A percentile compares a stretch with the other conserved stretches of the same genome.
These are phyloP conservation scores for Apocrypta bakeri DNA, from an alignment of 1,140 invertebrate species.

Conservation along the genomic window DNA sequence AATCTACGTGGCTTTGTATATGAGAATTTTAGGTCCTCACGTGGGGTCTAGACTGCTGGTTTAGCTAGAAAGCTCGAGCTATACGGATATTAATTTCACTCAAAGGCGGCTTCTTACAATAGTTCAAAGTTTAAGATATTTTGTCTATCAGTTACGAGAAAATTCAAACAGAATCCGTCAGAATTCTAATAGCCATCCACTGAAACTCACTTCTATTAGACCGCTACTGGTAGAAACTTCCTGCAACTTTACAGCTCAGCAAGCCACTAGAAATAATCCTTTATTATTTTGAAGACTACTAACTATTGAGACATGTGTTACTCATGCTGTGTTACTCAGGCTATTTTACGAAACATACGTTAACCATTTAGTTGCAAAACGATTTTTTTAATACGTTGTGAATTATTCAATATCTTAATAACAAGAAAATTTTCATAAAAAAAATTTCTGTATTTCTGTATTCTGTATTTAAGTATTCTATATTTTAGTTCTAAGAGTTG, in stretches of 20 bases:
- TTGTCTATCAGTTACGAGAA: background rate
- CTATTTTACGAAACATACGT: too few species aligned
- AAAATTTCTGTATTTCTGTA: too few species aligned
- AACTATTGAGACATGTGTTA: background rate
- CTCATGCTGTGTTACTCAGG: too few species aligned
- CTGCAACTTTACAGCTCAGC: background rate
- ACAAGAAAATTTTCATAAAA: too few species aligned
- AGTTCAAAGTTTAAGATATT: background rate
- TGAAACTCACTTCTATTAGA: background rate
- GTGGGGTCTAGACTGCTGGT: background rate
- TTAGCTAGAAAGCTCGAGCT: background rate
- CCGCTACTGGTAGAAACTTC: background rate
- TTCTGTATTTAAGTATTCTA: too few species aligned
- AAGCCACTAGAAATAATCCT: background rate
- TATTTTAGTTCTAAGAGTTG: too few species aligned
- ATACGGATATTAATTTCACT: too few species aligned
- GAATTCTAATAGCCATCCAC: background rate
- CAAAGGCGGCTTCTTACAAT: background rate
- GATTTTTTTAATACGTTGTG: too few species aligned
- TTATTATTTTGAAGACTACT: background rate
- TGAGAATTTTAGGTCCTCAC: background rate
- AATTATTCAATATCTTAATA: too few species aligned
- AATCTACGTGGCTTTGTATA: background rate
- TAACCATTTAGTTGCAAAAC: too few species aligned
- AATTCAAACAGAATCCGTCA: background rate